Evolutionary conservation across 2,888 invertebrate species (phyloP).

Genomic region (Pammene fasciana): DNA sequence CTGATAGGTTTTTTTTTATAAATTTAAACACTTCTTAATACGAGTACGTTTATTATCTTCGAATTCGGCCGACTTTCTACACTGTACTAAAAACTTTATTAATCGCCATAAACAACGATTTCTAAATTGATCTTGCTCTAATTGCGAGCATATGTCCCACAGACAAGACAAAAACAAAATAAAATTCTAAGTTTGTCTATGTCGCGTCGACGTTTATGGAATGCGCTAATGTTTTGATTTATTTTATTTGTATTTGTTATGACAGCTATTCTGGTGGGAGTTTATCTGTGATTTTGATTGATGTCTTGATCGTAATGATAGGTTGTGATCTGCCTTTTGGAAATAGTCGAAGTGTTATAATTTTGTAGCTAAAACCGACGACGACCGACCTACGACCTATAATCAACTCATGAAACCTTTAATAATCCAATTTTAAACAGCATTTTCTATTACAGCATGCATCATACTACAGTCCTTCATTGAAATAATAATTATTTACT

Average conservation of each 20-base stretch:
- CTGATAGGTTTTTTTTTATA: too few relatives aligned
- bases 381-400: not conserved
- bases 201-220: conserved; percentile 47
- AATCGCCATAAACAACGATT: conserved; percentile 41
- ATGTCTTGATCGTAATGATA: conserved; percentile 25
- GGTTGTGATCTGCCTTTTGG: conserved; percentile 14
- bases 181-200: conserved; percentile 46
- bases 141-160: conserved; percentile 59
- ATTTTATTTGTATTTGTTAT: conserved; percentile 14
- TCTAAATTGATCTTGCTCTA: conserved; percentile 58
- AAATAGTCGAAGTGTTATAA: not conserved
- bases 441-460: too few relatives aligned
- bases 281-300: conserved; percentile 25
- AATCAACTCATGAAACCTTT: not conserved
- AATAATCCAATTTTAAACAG: too few relatives aligned
- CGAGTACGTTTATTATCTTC: not conserved
- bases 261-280: conserved; percentile 24
- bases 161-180: conserved; percentile 46
- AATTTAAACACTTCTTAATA: too few relatives aligned
- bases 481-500: too few relatives aligned
- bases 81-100: conserved; percentile 42
- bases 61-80: conserved; percentile 1
- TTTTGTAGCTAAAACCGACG: too few relatives aligned
- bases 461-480: too few relatives aligned
- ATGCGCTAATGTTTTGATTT: conserved; percentile 43